These are phyloP conservation scores for Caenorhabditis inopinata DNA, from an alignment of 1,140 invertebrate genomes.

Conservation along the genomic window DNA sequence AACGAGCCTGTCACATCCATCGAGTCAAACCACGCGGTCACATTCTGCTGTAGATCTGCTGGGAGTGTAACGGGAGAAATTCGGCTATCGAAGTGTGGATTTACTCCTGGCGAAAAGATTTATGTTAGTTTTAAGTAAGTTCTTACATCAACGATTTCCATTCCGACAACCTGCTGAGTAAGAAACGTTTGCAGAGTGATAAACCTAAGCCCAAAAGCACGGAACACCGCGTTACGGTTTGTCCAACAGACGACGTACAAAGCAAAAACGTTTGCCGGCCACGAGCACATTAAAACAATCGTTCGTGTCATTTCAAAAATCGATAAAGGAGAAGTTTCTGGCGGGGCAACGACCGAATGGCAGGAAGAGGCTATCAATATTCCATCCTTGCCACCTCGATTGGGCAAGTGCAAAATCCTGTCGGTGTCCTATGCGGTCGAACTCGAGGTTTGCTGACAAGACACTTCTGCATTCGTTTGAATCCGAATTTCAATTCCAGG, in stretches of 20 bases:
- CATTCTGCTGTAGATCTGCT: slow-evolving; percentile 59
- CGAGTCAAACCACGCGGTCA: slow-evolving; percentile 58
- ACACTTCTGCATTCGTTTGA: not conserved
- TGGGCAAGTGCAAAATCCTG: slow-evolving; percentile 61
- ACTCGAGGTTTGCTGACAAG: slow-evolving; percentile 49
- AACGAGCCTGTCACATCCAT: slow-evolving; percentile 51
- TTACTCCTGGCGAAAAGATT: slow-evolving; percentile 62
- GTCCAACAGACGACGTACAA: slow-evolving; percentile 62
- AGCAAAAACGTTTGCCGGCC: slow-evolving; percentile 64
- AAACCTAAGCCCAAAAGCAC: slow-evolving; percentile 30
- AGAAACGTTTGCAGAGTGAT: slow-evolving; percentile 17
- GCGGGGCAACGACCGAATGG: slow-evolving; percentile 36
- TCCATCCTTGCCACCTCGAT: slow-evolving; percentile 58
- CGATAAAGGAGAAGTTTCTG: slow-evolving; percentile 31
- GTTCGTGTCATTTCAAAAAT: slow-evolving; percentile 32
- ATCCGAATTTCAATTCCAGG: not conserved
- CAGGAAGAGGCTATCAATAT: slow-evolving; percentile 50
- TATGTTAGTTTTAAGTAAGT: slow-evolving; percentile 47
- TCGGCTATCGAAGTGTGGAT: slow-evolving; percentile 54
- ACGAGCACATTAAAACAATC: slow-evolving; percentile 56
- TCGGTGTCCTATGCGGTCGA: slow-evolving; percentile 59
- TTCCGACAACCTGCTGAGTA: too few relatives aligned
- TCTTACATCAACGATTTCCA: not conserved
- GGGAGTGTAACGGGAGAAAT: slow-evolving; percentile 56
- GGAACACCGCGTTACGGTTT: slow-evolving; percentile 46